A percentile compares a stretch with the other conserved stretches of the same genome.
Evolutionary conservation across 2,113 vertebrate species (phyloP).

Genomic region (Eulacestoma nigropectus): DNA sequence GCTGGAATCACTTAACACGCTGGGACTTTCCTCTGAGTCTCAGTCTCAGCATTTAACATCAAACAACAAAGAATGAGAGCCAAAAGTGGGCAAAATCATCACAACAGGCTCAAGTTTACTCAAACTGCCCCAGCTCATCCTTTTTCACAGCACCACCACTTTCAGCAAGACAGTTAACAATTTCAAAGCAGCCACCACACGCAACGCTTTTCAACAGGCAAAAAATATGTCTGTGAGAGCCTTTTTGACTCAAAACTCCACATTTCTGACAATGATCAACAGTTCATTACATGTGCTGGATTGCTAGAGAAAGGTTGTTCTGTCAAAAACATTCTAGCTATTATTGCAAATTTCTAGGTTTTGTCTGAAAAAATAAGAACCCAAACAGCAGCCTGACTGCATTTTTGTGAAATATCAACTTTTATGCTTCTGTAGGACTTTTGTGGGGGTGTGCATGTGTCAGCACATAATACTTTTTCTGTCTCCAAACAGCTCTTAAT

Average conservation of each 20-base stretch:
- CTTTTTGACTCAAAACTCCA: not conserved
- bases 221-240: not conserved
- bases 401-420: not conserved
- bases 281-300: fast-evolving
- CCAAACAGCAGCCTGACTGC: not conserved
- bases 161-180: not conserved
- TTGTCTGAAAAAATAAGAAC: not conserved
- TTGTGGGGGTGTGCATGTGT: not conserved
- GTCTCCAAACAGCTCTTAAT: not conserved
- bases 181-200: not conserved
- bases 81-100: not conserved
- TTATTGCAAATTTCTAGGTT: not conserved
- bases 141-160: not conserved
- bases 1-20: not conserved
- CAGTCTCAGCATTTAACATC: not conserved
- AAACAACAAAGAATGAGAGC: not conserved
- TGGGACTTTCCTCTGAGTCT: not conserved
- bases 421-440: not conserved
- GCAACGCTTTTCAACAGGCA: not conserved
- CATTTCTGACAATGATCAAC: not conserved
- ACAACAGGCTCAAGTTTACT: not conserved
- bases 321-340: not conserved
- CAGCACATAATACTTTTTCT: not conserved
- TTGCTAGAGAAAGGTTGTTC: not conserved
- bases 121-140: not conserved